Percentiles rank a stretch among this genome's conserved stretches.
Conservation (phyloP, 1,140 invertebrate species). For the Diachasmimorpha longicaudata region DNA sequence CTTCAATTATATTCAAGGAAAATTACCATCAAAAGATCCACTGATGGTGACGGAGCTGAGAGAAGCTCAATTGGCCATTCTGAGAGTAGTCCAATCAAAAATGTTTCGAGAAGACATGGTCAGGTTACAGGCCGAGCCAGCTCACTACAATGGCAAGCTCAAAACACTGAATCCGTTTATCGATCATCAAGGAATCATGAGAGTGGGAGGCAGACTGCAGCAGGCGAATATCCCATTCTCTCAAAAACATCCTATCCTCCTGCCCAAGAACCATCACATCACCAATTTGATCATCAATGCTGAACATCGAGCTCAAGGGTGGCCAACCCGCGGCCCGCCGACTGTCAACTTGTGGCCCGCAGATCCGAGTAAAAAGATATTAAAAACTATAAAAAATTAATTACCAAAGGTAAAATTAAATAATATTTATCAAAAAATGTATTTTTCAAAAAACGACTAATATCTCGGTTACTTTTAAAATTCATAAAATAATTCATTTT, state of each 20-base stretch:
- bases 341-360: no score
- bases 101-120: neutral
- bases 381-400: no score
- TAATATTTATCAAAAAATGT: no score
- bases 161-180: constrained; percentile 44
- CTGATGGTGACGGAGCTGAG: neutral
- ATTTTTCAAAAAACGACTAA: no score
- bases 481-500: no score
- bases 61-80: neutral
- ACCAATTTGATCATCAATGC: no score
- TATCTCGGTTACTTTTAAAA: no score
- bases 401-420: no score
- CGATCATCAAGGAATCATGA: constrained; percentile 46
- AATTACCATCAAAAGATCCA: neutral
- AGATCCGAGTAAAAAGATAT: no score
- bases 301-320: no score
- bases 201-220: constrained; percentile 33
- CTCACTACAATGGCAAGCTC: neutral
- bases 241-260: constrained; percentile 50
- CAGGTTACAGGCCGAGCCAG: no score
- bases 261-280: neutral
- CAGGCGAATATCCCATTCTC: neutral
- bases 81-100: neutral
- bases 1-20: neutral
- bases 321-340: no score